These are phyloP conservation scores for Eulimnadia texana DNA, from an alignment of 1,140 invertebrate species.

Conservation along the genomic window DNA sequence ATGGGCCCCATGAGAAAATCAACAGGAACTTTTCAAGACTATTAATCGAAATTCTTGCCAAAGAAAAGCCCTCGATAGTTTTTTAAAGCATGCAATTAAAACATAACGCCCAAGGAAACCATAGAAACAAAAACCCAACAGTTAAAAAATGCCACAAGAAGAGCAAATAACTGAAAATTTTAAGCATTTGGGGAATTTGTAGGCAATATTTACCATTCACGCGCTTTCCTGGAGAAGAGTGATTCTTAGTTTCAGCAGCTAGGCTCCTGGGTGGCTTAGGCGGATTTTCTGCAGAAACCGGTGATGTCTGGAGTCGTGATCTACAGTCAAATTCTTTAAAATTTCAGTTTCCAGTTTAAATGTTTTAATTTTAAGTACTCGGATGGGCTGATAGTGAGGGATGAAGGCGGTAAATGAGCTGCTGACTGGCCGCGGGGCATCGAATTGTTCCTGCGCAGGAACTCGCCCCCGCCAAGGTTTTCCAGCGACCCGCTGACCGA, in stretches of 20 bases:
- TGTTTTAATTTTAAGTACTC: too few species aligned
- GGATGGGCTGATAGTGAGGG: background rate
- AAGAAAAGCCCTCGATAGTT: too few species aligned
- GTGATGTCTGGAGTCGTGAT: slow-evolving; percentile 24
- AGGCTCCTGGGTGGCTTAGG: slow-evolving; percentile 25
- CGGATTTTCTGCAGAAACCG: slow-evolving; percentile 26
- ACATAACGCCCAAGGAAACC: too few species aligned
- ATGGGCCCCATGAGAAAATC: background rate
- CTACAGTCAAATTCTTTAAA: too few species aligned
- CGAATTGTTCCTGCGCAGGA: slow-evolving; percentile 30
- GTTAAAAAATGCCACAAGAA: too few species aligned
- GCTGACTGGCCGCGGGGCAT: slow-evolving; percentile 29
- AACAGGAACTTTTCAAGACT: too few species aligned
- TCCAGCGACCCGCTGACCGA: slow-evolving; percentile 40
- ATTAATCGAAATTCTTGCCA: background rate
- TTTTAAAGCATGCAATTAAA: too few species aligned
- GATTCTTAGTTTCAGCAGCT: background rate
- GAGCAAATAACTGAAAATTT: too few species aligned
- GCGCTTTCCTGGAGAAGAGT: background rate
- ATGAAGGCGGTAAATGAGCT: slow-evolving; percentile 17
- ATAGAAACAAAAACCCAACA: too few species aligned
- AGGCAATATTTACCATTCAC: background rate
- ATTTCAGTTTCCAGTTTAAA: too few species aligned
- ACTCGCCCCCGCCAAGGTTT: slow-evolving; percentile 37
- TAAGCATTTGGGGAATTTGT: too few species aligned